Conservation (phyloP, 2,113 vertebrate species). For the Ursus arctos region DNA sequence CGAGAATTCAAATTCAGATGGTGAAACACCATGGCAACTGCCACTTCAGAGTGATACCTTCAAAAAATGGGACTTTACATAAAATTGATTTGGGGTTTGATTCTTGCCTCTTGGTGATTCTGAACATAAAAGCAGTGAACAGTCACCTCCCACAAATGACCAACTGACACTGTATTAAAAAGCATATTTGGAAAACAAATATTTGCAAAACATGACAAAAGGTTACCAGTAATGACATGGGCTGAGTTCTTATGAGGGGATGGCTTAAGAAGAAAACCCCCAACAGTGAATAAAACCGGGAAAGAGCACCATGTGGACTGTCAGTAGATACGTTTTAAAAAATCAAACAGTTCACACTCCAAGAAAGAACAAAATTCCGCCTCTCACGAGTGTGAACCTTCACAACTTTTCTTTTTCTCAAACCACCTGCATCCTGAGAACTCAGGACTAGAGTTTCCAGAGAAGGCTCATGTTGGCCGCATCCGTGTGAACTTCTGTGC, state of each 20-base stretch:
- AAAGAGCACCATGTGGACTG: background rate
- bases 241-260: background rate
- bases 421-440: background rate
- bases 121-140: background rate
- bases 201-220: background rate
- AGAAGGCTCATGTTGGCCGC: accelerated
- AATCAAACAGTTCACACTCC: background rate
- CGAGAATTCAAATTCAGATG: slow-evolving; percentile 4
- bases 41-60: background rate
- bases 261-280: background rate
- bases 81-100: background rate
- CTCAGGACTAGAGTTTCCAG: background rate
- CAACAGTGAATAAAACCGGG: background rate
- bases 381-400: background rate
- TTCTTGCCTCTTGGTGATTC: background rate
- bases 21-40: background rate
- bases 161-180: background rate
- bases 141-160: background rate
- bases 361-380: background rate
- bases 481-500: background rate
- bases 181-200: background rate
- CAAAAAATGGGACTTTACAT: background rate
- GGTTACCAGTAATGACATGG: background rate
- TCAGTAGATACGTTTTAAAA: background rate
- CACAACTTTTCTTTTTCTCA: background rate